Conservation (phyloP, 2,888 invertebrate genomes). For the Rhingia rostrata region DNA sequence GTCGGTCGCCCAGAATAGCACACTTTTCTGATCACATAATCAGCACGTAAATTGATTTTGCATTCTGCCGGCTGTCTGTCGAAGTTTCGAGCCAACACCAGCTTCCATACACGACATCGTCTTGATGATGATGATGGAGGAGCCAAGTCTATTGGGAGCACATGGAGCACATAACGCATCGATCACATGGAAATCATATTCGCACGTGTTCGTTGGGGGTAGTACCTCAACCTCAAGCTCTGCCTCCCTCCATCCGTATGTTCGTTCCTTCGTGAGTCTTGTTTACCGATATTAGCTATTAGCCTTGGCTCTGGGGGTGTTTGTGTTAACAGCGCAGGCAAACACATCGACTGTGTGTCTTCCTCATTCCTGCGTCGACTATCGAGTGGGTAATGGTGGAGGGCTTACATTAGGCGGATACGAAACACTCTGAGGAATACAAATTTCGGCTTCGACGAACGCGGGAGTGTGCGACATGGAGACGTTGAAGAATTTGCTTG, state of each 20-base stretch:
- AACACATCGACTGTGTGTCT: slow-evolving; percentile 28
- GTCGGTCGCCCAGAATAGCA: slow-evolving; percentile 12
- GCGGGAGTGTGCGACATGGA: slow-evolving; percentile 14
- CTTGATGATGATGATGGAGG: slow-evolving; percentile 14
- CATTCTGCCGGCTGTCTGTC: slow-evolving; percentile 47
- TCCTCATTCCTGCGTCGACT: background rate
- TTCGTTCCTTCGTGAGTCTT: slow-evolving; percentile 36
- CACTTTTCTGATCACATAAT: slow-evolving; percentile 65
- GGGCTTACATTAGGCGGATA: background rate
- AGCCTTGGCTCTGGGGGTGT: slow-evolving; percentile 51
- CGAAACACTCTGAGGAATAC: slow-evolving; percentile 18
- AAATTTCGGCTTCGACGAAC: background rate
- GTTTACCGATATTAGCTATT: slow-evolving; percentile 64
- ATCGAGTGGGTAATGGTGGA: slow-evolving; percentile 7
- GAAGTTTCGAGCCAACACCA: background rate
- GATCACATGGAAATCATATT: slow-evolving; percentile 67
- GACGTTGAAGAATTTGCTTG: slow-evolving; percentile 16
- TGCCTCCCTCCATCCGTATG: background rate
- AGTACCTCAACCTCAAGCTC: slow-evolving; percentile 30
- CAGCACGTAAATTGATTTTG: slow-evolving; percentile 67
- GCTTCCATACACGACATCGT: background rate
- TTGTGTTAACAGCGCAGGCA: slow-evolving; percentile 45
- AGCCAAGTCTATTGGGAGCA: slow-evolving; percentile 55
- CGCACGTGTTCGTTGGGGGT: slow-evolving; percentile 58
- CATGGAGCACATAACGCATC: slow-evolving; percentile 52